Evolutionary conservation across 2,797 vertebrate species (phyloP).

Genomic region (Acomys russatus): DNA sequence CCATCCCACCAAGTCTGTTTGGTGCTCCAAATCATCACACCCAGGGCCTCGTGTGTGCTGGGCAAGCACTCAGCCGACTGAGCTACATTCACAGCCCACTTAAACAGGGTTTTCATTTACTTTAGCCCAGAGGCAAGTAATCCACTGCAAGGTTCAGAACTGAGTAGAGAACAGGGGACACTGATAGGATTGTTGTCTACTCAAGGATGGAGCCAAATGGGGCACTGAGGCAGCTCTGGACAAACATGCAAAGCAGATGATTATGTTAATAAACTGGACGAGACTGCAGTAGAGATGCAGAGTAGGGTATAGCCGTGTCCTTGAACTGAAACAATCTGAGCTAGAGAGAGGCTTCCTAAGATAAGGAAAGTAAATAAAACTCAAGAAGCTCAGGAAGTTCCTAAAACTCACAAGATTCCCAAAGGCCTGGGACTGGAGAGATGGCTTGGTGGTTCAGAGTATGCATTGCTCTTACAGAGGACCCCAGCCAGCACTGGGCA

Average conservation of each 20-base stretch:
- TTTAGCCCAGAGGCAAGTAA: not conserved
- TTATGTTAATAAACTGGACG: not conserved
- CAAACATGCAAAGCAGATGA: not conserved
- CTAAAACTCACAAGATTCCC: not conserved
- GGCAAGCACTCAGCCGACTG: not conserved
- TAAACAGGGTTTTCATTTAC: not conserved
- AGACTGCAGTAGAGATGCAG: not conserved
- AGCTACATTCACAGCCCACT: not conserved
- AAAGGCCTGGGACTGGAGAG: not conserved
- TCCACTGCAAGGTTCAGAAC: not conserved
- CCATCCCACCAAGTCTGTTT: not conserved
- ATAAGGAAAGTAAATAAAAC: not conserved
- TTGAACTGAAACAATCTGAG: not conserved
- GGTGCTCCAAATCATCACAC: not conserved
- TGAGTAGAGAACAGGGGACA: not conserved
- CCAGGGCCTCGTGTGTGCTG: not conserved
- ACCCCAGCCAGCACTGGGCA: not conserved
- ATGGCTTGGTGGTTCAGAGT: not conserved
- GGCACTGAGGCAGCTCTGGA: not conserved
- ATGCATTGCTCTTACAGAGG: not conserved
- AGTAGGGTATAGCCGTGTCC: not conserved
- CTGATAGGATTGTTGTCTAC: not conserved
- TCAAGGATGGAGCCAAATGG: not conserved
- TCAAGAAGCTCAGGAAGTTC: not conserved
- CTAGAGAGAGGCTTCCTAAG: not conserved